Evolutionary conservation across 2,888 invertebrate species (phyloP).

Genomic region (Helicoverpa assulta): DNA sequence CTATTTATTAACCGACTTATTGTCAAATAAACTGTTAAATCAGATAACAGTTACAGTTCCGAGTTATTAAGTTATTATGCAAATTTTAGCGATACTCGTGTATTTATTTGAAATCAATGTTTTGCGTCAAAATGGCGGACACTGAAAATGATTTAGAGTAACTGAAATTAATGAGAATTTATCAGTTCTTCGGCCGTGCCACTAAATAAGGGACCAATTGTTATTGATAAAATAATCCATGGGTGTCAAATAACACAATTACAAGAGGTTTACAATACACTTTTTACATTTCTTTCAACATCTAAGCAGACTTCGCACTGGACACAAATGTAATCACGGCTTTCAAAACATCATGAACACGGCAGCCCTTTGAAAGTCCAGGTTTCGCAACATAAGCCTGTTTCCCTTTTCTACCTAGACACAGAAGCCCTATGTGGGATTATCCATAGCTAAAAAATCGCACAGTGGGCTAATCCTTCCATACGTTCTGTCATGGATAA

Average conservation of each 20-base stretch:
- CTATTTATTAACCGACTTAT: slow-evolving; percentile 43
- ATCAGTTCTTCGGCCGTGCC: too few relatives aligned
- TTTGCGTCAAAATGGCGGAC: not conserved
- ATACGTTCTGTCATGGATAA: slow-evolving; percentile 37
- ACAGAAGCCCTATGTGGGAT: slow-evolving; percentile 48
- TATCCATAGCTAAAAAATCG: slow-evolving; percentile 52
- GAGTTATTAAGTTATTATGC: slow-evolving; percentile 53
- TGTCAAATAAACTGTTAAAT: slow-evolving; percentile 44
- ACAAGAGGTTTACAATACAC: too few relatives aligned
- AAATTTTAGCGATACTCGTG: slow-evolving; percentile 22
- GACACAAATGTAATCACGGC: too few relatives aligned
- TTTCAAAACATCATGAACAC: not conserved
- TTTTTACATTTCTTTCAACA: too few relatives aligned
- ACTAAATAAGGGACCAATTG: too few relatives aligned
- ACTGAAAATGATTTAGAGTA: not conserved
- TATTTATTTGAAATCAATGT: not conserved
- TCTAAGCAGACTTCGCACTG: too few relatives aligned
- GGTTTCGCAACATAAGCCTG: slow-evolving; percentile 8
- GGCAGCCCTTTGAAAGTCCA: not conserved
- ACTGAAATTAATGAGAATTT: too few relatives aligned
- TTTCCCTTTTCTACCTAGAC: slow-evolving; percentile 32
- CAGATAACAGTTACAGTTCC: slow-evolving; percentile 36
- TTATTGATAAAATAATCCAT: too few relatives aligned
- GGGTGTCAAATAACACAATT: too few relatives aligned
- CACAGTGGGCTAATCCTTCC: slow-evolving; percentile 40